These are phyloP conservation scores for Tetranychus cinnabarinus DNA, from an alignment of 1,140 invertebrate species.

Conservation along the genomic window DNA sequence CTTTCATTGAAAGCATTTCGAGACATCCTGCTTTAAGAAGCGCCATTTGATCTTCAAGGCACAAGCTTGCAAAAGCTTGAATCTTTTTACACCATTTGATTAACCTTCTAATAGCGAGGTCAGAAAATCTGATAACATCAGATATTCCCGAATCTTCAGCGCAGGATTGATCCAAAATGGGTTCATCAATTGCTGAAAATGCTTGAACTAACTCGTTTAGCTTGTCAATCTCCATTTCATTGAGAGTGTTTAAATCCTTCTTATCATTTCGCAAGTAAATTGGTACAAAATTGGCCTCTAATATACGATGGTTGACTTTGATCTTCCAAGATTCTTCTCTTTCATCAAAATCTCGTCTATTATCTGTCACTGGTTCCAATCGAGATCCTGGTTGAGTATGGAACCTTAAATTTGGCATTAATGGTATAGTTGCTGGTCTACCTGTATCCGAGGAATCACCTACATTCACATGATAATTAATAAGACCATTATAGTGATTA, in stretches of 20 bases:
- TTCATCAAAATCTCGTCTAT: too few species aligned
- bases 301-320: not conserved
- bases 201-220: not conserved
- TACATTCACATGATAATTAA: too few species aligned
- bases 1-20: conserved; percentile 73
- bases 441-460: too few species aligned
- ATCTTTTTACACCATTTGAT: conserved; percentile 82
- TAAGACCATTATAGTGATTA: too few species aligned
- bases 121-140: conserved; percentile 67
- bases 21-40: conserved; percentile 65
- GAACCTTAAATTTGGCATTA: too few species aligned
- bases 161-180: not conserved
- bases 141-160: conserved; percentile 24
- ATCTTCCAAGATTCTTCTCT: too few species aligned
- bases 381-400: too few species aligned
- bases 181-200: not conserved
- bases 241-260: not conserved
- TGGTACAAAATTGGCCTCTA: not conserved
- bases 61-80: conserved; percentile 62
- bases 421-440: too few species aligned
- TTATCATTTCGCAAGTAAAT: not conserved
- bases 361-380: too few species aligned
- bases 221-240: not conserved
- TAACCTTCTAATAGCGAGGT: conserved; percentile 59
- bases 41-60: conserved; percentile 69